phyloP scores from a whole-genome alignment of 2,888 invertebrate genomes.

The Mimachlamys varia region DNA sequence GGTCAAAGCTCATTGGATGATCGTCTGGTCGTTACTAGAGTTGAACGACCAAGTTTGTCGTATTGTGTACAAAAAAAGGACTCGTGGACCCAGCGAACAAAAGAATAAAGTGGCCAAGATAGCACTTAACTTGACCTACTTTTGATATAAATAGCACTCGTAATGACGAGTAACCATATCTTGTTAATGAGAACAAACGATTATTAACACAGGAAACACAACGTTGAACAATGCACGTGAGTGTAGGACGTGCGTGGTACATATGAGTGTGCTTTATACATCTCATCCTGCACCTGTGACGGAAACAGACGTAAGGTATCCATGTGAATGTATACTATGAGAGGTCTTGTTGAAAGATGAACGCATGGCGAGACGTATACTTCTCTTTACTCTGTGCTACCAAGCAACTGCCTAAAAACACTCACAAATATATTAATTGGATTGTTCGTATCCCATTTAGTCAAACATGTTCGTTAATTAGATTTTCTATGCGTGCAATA shows the following conservation, averaged over 20 bases:
- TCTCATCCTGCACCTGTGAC: neutral
- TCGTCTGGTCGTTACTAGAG: neutral
- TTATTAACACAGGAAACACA: neutral
- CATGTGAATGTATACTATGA: neutral
- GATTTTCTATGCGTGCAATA: no score
- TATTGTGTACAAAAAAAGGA: neutral
- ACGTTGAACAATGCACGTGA: neutral
- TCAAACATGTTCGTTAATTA: neutral
- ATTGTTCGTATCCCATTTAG: neutral
- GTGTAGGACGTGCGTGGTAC: neutral
- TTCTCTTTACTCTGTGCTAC: no score
- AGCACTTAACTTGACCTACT: neutral
- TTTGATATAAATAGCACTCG: neutral
- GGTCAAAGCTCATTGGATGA: neutral
- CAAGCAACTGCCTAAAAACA: neutral
- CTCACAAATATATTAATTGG: neutral
- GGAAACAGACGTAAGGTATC: neutral
- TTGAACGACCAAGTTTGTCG: neutral
- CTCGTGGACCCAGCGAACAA: no score
- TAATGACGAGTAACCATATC: neutral
- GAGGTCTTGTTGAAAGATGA: no score
- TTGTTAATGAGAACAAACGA: neutral
- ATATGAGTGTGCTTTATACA: neutral
- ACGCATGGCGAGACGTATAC: no score
- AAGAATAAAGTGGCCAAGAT: neutral